These are phyloP conservation scores for Pipistrellus pipistrellus DNA, from an alignment of 2,797 vertebrate genomes.

Conservation along the genomic window DNA sequence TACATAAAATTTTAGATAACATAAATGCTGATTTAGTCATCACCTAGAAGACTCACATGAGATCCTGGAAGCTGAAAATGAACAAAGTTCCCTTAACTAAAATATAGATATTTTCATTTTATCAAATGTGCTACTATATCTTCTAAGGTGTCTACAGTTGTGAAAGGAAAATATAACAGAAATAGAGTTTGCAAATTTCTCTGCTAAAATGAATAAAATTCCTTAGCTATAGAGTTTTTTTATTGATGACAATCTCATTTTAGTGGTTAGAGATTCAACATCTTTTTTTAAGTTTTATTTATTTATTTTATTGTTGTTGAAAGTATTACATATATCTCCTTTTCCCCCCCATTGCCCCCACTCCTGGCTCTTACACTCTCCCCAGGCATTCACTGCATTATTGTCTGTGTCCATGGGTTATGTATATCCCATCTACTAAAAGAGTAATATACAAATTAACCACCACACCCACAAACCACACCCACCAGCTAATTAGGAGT, in stretches of 20 bases:
- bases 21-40: background rate
- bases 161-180: constrained; percentile 70
- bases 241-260: constrained; percentile 82
- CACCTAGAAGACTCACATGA: background rate
- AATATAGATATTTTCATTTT: constrained; percentile 26
- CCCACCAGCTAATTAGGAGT: no score
- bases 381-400: no score
- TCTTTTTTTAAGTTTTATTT: constrained; percentile 49
- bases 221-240: constrained; percentile 73
- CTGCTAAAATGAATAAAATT: constrained; percentile 74
- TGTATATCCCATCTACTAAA: no score
- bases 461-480: no score
- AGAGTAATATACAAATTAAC: no score
- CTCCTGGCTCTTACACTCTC: no score
- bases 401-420: no score
- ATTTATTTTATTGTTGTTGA: no score
- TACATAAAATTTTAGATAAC: background rate
- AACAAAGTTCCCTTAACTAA: constrained; percentile 52
- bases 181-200: constrained; percentile 80
- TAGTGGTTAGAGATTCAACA: constrained; percentile 84
- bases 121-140: constrained; percentile 13
- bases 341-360: no score
- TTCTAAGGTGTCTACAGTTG: constrained; percentile 64
- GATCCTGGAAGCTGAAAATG: background rate
- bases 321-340: no score